Conservation (phyloP, 2,113 vertebrate species). For the Zeus faber region DNA sequence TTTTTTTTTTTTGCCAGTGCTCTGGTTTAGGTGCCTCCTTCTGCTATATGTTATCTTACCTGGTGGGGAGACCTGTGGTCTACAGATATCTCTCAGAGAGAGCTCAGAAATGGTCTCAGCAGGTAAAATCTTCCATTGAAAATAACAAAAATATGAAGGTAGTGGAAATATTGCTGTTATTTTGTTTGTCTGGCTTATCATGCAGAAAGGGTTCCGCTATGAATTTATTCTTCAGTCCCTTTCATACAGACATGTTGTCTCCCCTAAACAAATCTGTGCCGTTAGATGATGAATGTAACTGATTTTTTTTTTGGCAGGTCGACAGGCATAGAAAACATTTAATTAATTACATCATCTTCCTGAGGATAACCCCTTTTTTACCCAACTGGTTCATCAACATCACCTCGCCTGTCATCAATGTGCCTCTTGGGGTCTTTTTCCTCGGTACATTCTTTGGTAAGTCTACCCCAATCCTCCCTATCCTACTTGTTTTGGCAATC, state of each 20-base stretch:
- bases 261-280: no score
- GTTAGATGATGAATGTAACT: conserved; percentile 4
- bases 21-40: conserved; percentile 96
- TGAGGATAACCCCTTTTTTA: conserved; percentile 98
- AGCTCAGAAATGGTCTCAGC: conserved; percentile 94
- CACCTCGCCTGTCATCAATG: conserved; percentile 96
- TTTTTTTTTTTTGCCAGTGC: conserved; percentile 75
- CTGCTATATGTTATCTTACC: conserved; percentile 96
- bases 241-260: neutral
- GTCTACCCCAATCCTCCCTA: conserved; percentile 17
- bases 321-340: conserved; percentile 95
- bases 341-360: conserved; percentile 99
- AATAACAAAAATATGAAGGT: neutral
- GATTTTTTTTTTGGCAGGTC: conserved; percentile 73
- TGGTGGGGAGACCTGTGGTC: conserved; percentile 93
- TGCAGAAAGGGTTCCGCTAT: no score
- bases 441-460: conserved; percentile 96
- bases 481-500: conserved; percentile 12
- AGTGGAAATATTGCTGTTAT: no score
- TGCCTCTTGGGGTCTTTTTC: conserved; percentile 96
- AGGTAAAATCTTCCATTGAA: conserved; percentile 74
- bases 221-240: neutral
- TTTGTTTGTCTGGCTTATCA: conserved; percentile 10
- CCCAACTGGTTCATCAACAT: conserved; percentile 99
- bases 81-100: conserved; percentile 96